Evolutionary conservation across 2,888 invertebrate species (phyloP), one percentile per base, ranked within the genome.

Genomic region (Phymatocera aterrima): DNA sequence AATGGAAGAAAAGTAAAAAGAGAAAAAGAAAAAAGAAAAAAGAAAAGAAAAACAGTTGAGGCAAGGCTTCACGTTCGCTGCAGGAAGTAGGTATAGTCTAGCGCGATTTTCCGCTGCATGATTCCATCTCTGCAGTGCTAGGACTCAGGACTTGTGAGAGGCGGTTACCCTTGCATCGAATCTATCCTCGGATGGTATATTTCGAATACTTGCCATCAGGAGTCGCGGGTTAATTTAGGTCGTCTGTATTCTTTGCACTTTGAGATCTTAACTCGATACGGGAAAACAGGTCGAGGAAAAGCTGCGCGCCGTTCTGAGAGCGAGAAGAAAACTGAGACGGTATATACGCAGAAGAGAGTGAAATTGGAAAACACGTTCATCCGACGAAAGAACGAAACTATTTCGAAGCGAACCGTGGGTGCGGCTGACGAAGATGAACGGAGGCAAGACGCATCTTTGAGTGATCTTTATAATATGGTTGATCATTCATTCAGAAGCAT

Each of bases 81-180:
- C 31, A n/a, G 34, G n/a, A 72, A 48, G 31, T 15, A 24, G 34
- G 43, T 48, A 10, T 31, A 10, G 28, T 4, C 54, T n/a, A n/a
- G 43, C 46, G 68, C 48, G 72, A 72, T 72, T 72, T 72, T n/a
- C n/a, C n/a, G 24, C 18, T 34, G 72, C 51, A 72, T 51, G 72
- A 72, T 72, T 72, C 34, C 72, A 72, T 51, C 34, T 28, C 43
- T 1, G 12, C 31, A 28, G 51, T n/a, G 72, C n/a, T n/a, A n/a
- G n/a, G n/a, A n/a, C n/a, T n/a, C n/a, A n/a, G n/a, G n/a, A n/a
- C n/a, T n/a, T n/a, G n/a, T n/a, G n/a, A n/a, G n/a, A n/a, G n/a
- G n/a, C n/a, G n/a, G n/a, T 72, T 68, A 46, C 68, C 31, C 34
- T 72, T 72, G 72, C 72, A 72, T 72, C 21, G 51, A 8, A 18